A percentile compares a stretch with the other conserved stretches of the same genome.
Conservation (phyloP, 2,113 vertebrate species). For the Gopherus flavomarginatus region DNA sequence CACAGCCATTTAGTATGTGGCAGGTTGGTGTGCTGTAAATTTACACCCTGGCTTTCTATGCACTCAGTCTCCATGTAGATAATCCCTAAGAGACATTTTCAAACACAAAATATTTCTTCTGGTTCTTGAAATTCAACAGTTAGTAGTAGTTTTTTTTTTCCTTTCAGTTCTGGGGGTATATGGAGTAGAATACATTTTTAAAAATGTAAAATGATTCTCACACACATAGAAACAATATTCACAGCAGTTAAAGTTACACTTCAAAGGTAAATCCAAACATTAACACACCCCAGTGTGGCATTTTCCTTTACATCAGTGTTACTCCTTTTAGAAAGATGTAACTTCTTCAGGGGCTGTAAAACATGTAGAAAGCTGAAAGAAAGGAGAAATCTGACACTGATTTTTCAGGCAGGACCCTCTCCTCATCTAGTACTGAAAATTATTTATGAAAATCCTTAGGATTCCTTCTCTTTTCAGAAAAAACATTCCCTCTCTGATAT, state of each 20-base stretch:
- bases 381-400: not conserved
- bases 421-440: not conserved
- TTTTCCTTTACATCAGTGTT: not conserved
- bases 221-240: not conserved
- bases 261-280: not conserved
- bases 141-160: not conserved
- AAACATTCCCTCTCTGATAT: not conserved
- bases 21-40: not conserved
- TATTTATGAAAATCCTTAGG: not conserved
- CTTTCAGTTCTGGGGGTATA: not conserved
- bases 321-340: not conserved
- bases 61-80: not conserved
- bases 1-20: not conserved
- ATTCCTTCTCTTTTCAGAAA: not conserved
- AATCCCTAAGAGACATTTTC: not conserved
- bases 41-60: not conserved
- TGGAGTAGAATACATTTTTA: not conserved
- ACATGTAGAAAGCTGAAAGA: not conserved
- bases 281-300: fast-evolving
- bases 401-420: not conserved
- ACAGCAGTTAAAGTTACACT: not conserved
- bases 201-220: not conserved
- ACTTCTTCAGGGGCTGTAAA: not conserved
- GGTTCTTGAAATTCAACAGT: not conserved
- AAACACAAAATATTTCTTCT: fast-evolving